Conservation (phyloP, 2,888 invertebrate species). For the Ectemnius lituratus region DNA sequence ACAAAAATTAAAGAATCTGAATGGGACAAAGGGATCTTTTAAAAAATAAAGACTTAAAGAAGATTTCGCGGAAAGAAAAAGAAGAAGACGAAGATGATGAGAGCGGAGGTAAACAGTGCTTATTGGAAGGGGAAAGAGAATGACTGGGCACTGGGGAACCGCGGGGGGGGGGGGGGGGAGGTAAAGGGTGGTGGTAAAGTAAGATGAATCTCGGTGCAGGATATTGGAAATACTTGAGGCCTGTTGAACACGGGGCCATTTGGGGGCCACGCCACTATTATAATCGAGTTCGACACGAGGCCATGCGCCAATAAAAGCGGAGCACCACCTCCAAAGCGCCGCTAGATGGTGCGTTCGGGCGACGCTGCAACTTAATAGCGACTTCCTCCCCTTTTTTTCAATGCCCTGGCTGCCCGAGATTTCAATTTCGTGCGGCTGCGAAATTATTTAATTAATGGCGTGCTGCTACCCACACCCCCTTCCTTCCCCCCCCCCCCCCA, state of each 20-base stretch:
- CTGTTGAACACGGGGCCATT: slow-evolving; percentile 74
- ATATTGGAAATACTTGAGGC: slow-evolving; percentile 77
- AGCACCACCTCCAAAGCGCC: slow-evolving; percentile 43
- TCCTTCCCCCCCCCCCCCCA: background rate
- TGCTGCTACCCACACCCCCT: slow-evolving; percentile 21
- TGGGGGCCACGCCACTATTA: slow-evolving; percentile 71
- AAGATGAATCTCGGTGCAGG: slow-evolving; percentile 75
- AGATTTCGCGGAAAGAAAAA: background rate
- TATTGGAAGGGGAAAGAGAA: slow-evolving; percentile 18
- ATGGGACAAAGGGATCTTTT: no score
- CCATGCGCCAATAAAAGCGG: slow-evolving; percentile 60
- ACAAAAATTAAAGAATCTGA: no score
- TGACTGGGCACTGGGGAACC: slow-evolving; percentile 35
- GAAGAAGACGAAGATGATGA: slow-evolving; percentile 24
- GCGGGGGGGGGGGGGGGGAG: slow-evolving; percentile 15
- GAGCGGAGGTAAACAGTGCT: slow-evolving; percentile 24
- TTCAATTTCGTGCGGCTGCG: slow-evolving; percentile 40
- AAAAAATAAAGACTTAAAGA: no score
- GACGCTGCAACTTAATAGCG: slow-evolving; percentile 41
- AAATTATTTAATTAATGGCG: slow-evolving; percentile 28
- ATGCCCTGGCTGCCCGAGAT: slow-evolving; percentile 44
- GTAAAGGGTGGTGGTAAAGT: slow-evolving; percentile 8
- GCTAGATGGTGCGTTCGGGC: slow-evolving; percentile 39
- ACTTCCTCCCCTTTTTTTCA: slow-evolving; percentile 24
- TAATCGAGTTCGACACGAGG: slow-evolving; percentile 71